Evolutionary conservation across 2,888 invertebrate species (phyloP).

Genomic region (Harpalus rubripes): DNA sequence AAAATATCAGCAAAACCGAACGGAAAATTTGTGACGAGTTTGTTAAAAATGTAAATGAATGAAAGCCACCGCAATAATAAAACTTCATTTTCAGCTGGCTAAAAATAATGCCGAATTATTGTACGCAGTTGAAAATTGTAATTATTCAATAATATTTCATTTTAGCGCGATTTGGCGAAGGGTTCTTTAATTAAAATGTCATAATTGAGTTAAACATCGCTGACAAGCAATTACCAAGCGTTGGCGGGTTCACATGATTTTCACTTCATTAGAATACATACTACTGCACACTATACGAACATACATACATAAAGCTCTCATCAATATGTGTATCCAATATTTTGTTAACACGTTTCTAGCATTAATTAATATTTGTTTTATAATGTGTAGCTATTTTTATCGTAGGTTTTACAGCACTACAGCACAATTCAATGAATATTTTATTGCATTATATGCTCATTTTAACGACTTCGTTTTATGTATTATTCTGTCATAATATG

Average conservation of each 20-base stretch:
- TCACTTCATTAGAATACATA: conserved; percentile 21
- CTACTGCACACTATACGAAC: not conserved
- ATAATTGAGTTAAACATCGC: conserved; percentile 54
- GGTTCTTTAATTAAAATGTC: conserved; percentile 60
- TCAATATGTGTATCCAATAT: not conserved
- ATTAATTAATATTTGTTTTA: conserved; percentile 60
- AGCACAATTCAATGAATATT: conserved; percentile 26
- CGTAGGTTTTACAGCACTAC: not conserved
- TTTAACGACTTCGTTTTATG: conserved; percentile 15
- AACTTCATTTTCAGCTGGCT: conserved; percentile 14
- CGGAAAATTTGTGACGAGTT: not conserved
- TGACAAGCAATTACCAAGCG: conserved; percentile 47
- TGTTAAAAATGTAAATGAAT: conserved; percentile 39
- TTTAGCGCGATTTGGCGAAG: conserved; percentile 22
- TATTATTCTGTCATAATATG: conserved; percentile 4
- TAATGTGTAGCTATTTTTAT: conserved; percentile 11
- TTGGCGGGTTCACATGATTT: conserved; percentile 15
- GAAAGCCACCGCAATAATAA: conserved; percentile 32
- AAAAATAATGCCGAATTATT: conserved; percentile 41
- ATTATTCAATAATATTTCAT: conserved; percentile 51
- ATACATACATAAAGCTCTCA: no score
- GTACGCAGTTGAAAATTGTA: conserved; percentile 35
- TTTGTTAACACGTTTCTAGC: conserved; percentile 35
- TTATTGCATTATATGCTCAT: conserved; percentile 20
- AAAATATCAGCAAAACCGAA: not conserved